These are phyloP conservation scores for Orussus abietinus DNA, from an alignment of 1,140 invertebrate genomes.

Conservation along the genomic window DNA sequence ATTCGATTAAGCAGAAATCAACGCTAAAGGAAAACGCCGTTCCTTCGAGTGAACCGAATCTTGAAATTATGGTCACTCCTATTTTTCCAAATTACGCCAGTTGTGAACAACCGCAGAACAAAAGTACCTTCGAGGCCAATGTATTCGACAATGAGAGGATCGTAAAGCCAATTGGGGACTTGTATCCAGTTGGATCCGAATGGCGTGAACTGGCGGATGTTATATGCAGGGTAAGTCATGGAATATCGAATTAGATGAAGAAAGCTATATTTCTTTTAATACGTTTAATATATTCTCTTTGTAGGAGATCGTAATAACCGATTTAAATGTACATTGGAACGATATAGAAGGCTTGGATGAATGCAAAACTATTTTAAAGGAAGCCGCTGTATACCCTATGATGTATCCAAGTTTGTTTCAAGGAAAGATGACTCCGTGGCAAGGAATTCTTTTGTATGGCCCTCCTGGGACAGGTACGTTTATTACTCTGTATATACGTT, in stretches of 20 bases:
- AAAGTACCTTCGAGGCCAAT: neutral
- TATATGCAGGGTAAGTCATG: constrained; percentile 46
- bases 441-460: constrained; percentile 75
- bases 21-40: constrained; percentile 21
- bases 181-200: constrained; percentile 49
- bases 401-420: constrained; percentile 83
- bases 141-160: constrained; percentile 27
- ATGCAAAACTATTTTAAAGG: constrained; percentile 82
- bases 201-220: constrained; percentile 56
- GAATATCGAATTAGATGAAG: neutral
- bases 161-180: constrained; percentile 44
- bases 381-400: constrained; percentile 81
- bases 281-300: constrained; percentile 20
- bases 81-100: constrained; percentile 19
- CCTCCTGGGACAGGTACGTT: constrained; percentile 67
- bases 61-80: constrained; percentile 26
- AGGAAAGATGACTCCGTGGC: constrained; percentile 77
- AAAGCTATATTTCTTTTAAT: neutral
- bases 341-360: constrained; percentile 74
- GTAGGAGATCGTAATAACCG: constrained; percentile 64
- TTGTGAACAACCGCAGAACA: neutral
- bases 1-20: constrained; percentile 15
- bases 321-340: constrained; percentile 64
- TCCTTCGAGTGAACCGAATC: constrained; percentile 17
- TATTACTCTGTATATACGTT: neutral